Evolutionary conservation across 2,113 vertebrate genomes (phyloP), one percentile per base, ranked within the genome.

Genomic region (Calyptommatus sinebrachiatus): DNA sequence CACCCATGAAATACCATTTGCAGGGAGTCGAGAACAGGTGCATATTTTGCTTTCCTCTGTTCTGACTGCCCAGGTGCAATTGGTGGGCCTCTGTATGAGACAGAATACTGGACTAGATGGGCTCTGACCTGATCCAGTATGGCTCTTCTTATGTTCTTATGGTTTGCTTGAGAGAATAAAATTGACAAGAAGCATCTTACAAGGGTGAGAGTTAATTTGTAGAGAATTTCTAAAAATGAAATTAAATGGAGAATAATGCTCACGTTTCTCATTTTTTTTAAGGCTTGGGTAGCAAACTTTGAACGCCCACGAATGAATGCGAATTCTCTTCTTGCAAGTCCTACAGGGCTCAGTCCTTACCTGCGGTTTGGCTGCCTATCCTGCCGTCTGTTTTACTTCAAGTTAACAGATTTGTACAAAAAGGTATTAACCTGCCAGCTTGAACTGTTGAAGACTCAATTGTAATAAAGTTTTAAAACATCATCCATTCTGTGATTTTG

Each of bases 271-370:
- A 35, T 78, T 88, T 7, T n/a, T 87, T 91, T 89, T 26, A 92
- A 98, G 98, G 98, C 97, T 62, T 98, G 97, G 98, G 97, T 98
- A 77, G 98, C 97, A 84, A 99, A 98, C 91, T 99, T 97, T 85
- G 98, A 99, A 93, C 95, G 96, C 84, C 97, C 98, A 63, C 94
- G 97, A 71, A 98, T 99, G 97, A 99, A 97, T 73, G 95, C 97
- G 0, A 99, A 97, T 90, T 98, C 97, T 69, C 94, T 99, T 76
- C 93, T 99, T 71, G 97, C 98, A 74, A 99, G 96, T 86, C 97
- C 98, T 18, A 98, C 97, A 0, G 97, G 97, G 73, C 96, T 99
- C 78, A 98, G 97, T 87, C 97, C 98, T 67, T 99, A 99, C 89
- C 95, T 99, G 67, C 96, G 97, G 73, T 99, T 99, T 77, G 98